phyloP scores from a whole-genome alignment of 2,888 invertebrate species.

The Imbricaverruca yamaguchii region DNA sequence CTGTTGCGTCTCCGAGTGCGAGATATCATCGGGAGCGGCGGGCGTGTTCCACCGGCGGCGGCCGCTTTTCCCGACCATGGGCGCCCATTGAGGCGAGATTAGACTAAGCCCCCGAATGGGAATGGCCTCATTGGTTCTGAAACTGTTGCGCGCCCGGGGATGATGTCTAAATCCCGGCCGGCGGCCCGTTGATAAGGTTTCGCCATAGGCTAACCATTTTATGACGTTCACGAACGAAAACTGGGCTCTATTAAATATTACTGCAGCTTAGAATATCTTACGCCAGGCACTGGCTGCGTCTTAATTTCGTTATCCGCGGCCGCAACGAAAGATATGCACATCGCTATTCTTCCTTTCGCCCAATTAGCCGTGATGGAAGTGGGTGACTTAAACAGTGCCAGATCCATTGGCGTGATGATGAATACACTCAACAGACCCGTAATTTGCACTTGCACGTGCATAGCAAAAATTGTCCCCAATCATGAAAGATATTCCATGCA shows the following conservation, averaged over 20 bases:
- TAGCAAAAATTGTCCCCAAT: too few species aligned
- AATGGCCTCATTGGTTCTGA: slow-evolving; percentile 16
- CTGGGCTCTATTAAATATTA: slow-evolving; percentile 12
- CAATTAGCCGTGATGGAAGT: too few species aligned
- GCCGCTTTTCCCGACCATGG: not conserved
- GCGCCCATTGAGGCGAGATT: slow-evolving; percentile 6
- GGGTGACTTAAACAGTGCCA: too few species aligned
- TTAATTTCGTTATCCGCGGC: not conserved
- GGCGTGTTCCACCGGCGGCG: not conserved
- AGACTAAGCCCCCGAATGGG: slow-evolving; percentile 14
- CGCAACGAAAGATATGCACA: too few species aligned
- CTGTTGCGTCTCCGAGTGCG: not conserved
- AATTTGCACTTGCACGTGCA: too few species aligned
- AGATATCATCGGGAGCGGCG: not conserved
- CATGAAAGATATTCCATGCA: too few species aligned
- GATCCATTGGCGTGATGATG: too few species aligned
- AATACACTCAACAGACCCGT: too few species aligned
- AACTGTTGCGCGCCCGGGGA: not conserved
- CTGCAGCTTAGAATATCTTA: not conserved
- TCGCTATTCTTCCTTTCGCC: too few species aligned
- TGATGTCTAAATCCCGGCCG: slow-evolving; percentile 7
- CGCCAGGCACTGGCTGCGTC: not conserved
- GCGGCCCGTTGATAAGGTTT: not conserved
- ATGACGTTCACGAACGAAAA: not conserved
- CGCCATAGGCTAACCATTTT: slow-evolving; percentile 4